Percentiles rank a stretch among this genome's conserved stretches.
Evolutionary conservation across 2,888 invertebrate genomes (phyloP).

Genomic region (Tipula unca): DNA sequence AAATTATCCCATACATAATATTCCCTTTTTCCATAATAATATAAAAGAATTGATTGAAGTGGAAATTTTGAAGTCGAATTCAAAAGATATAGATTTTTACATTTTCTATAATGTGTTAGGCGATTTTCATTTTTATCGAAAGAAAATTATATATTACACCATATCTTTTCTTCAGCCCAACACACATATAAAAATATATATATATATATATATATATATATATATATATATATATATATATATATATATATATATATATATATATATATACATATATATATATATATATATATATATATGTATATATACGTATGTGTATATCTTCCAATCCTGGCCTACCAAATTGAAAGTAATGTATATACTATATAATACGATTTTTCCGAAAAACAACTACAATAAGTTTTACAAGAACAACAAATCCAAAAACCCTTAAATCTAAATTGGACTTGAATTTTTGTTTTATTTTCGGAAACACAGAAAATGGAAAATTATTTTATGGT

Average conservation of each 20-base stretch:
- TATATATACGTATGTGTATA: background rate
- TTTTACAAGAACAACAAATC: background rate
- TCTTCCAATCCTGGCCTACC: background rate
- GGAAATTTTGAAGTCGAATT: constrained; percentile 20
- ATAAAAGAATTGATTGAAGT: constrained; percentile 20
- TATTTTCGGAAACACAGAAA: background rate
- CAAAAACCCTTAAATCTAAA: background rate
- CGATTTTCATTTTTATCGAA: constrained; percentile 10
- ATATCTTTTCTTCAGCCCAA: background rate
- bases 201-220: background rate
- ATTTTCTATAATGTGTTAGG: constrained; percentile 14
- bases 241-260: background rate
- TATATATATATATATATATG: background rate
- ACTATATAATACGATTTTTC: background rate
- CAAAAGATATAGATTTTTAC: constrained; percentile 8
- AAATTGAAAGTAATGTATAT: background rate
- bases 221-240: background rate
- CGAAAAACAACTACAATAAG: background rate
- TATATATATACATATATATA: no score
- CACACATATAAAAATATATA: background rate
- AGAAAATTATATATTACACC: background rate
- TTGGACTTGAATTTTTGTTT: background rate
- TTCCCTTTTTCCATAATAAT: background rate
- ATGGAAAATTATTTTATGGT: background rate
- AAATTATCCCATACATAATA: background rate